Percentiles rank a stretch among this genome's conserved stretches.
Evolutionary conservation across 2,797 vertebrate genomes (phyloP).

Genomic region (Chelonia mydas): DNA sequence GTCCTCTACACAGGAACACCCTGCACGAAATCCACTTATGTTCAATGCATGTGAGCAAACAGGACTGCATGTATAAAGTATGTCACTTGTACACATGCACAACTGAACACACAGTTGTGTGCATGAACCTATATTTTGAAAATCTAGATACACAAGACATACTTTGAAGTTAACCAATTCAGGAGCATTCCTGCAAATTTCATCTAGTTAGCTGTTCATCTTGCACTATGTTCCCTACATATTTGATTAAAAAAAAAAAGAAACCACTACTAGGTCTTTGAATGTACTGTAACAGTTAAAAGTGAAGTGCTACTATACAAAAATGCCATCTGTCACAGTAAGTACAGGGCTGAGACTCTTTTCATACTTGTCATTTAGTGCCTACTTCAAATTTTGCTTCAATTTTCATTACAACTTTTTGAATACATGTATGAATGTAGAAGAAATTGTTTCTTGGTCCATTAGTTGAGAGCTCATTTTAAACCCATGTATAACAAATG

Average conservation of each 20-base stretch:
- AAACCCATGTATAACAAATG: not conserved
- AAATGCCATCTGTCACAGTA: not conserved
- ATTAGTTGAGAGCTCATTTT: not conserved
- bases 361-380: not conserved
- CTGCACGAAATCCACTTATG: not conserved
- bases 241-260: not conserved
- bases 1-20: not conserved
- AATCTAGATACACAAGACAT: not conserved
- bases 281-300: not conserved
- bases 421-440: not conserved
- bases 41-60: not conserved
- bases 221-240: not conserved
- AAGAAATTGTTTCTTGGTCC: not conserved
- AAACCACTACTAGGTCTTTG: not conserved
- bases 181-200: not conserved
- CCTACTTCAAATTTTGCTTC: not conserved
- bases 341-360: not conserved
- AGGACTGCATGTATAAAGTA: not conserved
- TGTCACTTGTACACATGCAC: not conserved
- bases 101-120: not conserved
- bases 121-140: not conserved
- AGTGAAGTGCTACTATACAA: not conserved
- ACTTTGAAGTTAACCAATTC: not conserved
- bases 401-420: not conserved
- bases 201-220: not conserved